Conservation (phyloP, 1,140 invertebrate species). For the Cecropterus lyciades region DNA sequence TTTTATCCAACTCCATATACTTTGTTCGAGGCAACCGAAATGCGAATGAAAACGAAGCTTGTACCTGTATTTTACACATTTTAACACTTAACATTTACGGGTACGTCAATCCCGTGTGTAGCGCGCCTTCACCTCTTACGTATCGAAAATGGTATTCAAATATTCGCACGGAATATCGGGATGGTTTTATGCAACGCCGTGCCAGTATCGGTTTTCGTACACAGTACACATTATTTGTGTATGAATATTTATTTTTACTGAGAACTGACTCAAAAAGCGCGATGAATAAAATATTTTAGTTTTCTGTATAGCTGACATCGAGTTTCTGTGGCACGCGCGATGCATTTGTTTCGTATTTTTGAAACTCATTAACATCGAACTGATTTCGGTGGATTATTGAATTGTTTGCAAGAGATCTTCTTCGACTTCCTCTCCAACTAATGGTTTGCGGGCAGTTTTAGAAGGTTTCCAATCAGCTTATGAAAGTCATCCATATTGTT, state of each 20-base stretch:
- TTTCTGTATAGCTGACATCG: too few species aligned
- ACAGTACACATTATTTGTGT: not conserved
- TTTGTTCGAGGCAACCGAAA: not conserved
- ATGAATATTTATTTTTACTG: not conserved
- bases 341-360: too few species aligned
- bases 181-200: not conserved
- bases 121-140: not conserved
- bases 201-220: not conserved
- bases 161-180: conserved; percentile 1
- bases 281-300: too few species aligned
- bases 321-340: too few species aligned
- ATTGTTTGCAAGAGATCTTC: too few species aligned
- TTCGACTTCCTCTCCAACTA: too few species aligned
- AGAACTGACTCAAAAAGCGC: too few species aligned
- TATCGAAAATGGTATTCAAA: conserved; percentile 4
- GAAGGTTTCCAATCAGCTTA: too few species aligned
- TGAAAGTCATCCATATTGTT: too few species aligned
- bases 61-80: not conserved
- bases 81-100: not conserved
- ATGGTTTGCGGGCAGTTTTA: too few species aligned
- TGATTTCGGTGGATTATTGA: too few species aligned
- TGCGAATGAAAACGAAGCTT: not conserved
- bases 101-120: not conserved
- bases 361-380: too few species aligned
- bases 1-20: not conserved